Percentiles rank a stretch among this genome's conserved stretches.
Evolutionary conservation across 2,797 vertebrate genomes (phyloP).

Genomic region (Catostomus latipinnis): DNA sequence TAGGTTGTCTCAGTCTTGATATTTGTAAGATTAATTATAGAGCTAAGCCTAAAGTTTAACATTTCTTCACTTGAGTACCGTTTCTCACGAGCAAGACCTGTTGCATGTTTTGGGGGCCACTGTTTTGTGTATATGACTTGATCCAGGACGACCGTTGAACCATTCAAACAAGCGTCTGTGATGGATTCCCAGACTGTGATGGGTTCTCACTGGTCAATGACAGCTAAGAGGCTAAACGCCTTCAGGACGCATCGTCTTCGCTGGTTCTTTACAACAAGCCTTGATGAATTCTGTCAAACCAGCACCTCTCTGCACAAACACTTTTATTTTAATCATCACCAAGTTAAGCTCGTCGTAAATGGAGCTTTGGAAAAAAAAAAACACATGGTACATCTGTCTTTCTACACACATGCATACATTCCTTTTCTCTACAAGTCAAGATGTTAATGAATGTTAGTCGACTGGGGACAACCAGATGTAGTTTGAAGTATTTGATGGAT

Average conservation of each 20-base stretch:
- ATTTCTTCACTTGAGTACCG: not conserved
- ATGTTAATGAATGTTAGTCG: constrained; percentile 58
- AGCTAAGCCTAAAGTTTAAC: not conserved
- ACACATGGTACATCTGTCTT: constrained; percentile 32
- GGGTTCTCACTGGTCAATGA: not conserved
- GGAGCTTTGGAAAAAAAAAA: constrained; percentile 5
- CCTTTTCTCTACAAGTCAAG: constrained; percentile 55
- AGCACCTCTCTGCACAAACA: constrained; percentile 3
- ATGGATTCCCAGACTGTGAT: not conserved
- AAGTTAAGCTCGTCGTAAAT: constrained; percentile 35
- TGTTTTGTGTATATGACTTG: constrained; percentile 27
- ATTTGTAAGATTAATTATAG: constrained; percentile 24
- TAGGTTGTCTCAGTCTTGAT: not conserved
- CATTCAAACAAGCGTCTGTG: not conserved
- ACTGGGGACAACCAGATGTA: constrained; percentile 66
- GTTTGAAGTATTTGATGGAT: constrained; percentile 65
- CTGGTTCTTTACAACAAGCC: constrained; percentile 20
- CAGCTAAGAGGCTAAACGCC: too few species aligned
- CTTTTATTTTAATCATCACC: constrained; percentile 50
- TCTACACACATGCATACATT: constrained; percentile 40
- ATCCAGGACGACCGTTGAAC: not conserved
- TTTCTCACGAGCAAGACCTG: constrained; percentile 9
- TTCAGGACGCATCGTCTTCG: too few species aligned
- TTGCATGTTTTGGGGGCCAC: not conserved
- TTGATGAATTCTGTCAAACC: constrained; percentile 21